These are phyloP conservation scores for Cheilosia variabilis DNA, from an alignment of 2,888 invertebrate genomes.

Conservation along the genomic window DNA sequence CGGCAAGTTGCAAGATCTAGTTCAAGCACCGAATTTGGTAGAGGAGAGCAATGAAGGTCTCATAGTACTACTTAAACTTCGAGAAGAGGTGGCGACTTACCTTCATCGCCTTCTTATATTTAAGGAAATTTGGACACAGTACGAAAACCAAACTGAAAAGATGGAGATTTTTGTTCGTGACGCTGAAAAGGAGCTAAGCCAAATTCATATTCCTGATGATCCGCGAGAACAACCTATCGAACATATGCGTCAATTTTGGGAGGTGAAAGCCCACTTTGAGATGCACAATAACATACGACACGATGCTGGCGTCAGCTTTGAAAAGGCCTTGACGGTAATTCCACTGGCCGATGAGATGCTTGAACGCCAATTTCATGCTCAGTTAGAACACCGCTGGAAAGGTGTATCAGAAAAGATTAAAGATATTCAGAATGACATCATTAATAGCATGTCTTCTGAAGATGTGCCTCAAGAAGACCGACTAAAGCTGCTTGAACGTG, in stretches of 20 bases:
- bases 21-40: constrained; percentile 90
- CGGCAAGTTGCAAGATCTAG: constrained; percentile 89
- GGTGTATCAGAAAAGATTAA: constrained; percentile 87
- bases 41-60: constrained; percentile 89
- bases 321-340: constrained; percentile 90
- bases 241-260: constrained; percentile 94
- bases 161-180: constrained; percentile 91
- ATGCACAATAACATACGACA: constrained; percentile 90
- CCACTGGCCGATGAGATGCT: constrained; percentile 93
- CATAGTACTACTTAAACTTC: constrained; percentile 89
- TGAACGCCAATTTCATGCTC: constrained; percentile 91
- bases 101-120: constrained; percentile 89
- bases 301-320: constrained; percentile 89
- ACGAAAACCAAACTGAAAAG: constrained; percentile 89
- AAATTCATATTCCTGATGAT: constrained; percentile 87
- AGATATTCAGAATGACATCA: constrained; percentile 87
- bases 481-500: constrained; percentile 89
- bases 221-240: constrained; percentile 87
- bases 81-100: constrained; percentile 90
- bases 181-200: constrained; percentile 88
- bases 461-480: constrained; percentile 91
- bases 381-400: constrained; percentile 91
- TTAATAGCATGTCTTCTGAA: constrained; percentile 89
- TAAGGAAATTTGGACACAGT: constrained; percentile 90
- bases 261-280: constrained; percentile 94